Percentiles rank a stretch among this genome's conserved stretches.
These are phyloP conservation scores for Gymnosoma rotundatum DNA, from an alignment of 2,888 invertebrate species.

Conservation along the genomic window DNA sequence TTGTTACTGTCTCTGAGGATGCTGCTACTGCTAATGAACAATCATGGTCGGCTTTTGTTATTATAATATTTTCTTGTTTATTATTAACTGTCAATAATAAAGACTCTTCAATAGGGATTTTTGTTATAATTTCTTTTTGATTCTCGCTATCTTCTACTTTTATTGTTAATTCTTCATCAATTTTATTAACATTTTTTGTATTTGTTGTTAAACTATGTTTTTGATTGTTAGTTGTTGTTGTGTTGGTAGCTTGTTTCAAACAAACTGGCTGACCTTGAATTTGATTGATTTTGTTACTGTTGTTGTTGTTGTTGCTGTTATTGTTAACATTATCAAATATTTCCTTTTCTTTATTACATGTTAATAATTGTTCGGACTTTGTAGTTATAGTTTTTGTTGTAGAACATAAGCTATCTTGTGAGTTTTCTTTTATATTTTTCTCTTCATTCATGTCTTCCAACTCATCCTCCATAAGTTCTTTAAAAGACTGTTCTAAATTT, in stretches of 20 bases:
- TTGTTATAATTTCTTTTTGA: conserved; percentile 27
- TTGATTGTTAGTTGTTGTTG: conserved; percentile 35
- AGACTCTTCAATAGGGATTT: background rate
- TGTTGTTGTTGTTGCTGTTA: conserved; percentile 41
- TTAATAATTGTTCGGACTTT: conserved; percentile 63
- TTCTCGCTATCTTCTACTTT: conserved; percentile 44
- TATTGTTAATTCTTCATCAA: conserved; percentile 29
- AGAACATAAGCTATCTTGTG: background rate
- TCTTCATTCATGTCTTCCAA: background rate
- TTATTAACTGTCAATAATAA: background rate
- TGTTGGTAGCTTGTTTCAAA: conserved; percentile 34
- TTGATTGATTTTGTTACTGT: conserved; percentile 44
- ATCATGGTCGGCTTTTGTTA: conserved; percentile 18
- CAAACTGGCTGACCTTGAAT: conserved; percentile 68
- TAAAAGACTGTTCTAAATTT: conserved; percentile 61
- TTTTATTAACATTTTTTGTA: conserved; percentile 8
- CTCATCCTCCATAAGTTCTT: conserved; percentile 52
- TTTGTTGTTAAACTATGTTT: conserved; percentile 18
- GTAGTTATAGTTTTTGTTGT: background rate
- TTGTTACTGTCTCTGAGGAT: conserved; percentile 19
- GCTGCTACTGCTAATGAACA: background rate
- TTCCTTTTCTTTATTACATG: conserved; percentile 52
- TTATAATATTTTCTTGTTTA: conserved; percentile 1
- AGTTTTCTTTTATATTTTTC: conserved; percentile 20
- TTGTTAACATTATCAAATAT: conserved; percentile 27